These are phyloP conservation scores for Pantelozetes paolii DNA, from an alignment of 2,888 invertebrate genomes.

Conservation along the genomic window DNA sequence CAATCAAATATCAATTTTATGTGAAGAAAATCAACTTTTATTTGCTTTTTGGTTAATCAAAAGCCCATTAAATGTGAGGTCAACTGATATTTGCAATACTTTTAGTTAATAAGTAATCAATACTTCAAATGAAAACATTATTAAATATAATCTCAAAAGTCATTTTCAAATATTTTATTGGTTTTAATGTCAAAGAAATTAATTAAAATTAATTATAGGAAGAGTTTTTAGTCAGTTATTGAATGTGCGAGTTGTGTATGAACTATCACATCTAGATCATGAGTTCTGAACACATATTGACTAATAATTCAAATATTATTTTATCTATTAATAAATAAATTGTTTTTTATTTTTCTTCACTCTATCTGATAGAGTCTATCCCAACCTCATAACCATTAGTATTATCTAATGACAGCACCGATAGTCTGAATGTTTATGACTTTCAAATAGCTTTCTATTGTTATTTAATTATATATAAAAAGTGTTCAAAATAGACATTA, in stretches of 20 bases:
- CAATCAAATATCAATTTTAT: background rate
- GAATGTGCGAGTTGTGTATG: background rate
- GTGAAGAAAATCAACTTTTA: background rate
- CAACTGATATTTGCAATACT: background rate
- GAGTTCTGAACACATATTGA: too few species aligned
- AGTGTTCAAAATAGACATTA: background rate
- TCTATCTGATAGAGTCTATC: too few species aligned
- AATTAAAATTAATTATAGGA: background rate
- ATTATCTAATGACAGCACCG: background rate
- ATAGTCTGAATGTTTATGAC: background rate
- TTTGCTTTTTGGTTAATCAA: background rate
- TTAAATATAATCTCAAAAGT: background rate
- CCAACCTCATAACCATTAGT: too few species aligned
- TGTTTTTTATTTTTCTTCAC: too few species aligned
- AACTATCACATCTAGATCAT: too few species aligned
- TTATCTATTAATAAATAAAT: too few species aligned
- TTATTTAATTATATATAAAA: background rate
- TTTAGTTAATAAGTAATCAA: background rate
- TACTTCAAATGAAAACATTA: background rate
- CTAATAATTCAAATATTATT: too few species aligned
- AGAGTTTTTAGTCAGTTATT: background rate
- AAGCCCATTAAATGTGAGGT: background rate
- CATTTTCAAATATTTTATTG: background rate
- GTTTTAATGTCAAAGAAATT: background rate
- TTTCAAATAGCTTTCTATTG: background rate